Evolutionary conservation across 2,888 invertebrate genomes (phyloP), one percentile per base, ranked within the genome.

Genomic region (Drosophila pseudotalamancana): DNA sequence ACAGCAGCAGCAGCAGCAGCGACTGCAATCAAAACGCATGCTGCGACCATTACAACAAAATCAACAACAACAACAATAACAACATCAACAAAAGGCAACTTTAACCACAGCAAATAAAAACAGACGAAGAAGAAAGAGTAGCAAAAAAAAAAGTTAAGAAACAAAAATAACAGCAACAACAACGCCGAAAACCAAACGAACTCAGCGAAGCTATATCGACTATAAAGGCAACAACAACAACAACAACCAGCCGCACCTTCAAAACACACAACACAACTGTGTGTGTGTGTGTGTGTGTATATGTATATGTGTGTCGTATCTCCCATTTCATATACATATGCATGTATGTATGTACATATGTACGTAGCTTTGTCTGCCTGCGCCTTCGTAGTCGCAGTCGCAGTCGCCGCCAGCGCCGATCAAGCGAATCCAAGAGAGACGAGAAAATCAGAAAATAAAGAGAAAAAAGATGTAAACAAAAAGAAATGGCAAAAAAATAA

Each of bases 21-120:
- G 62, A 65, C 67, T 88, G 86, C 80, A 86, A 70, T 87, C 82
- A 84, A 84, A 87, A 87, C 84, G 81, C 84, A 87, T 77, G 87
- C 87, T 67, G 70, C 40, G 57, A 71, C 74, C 77, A 73, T 68
- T 65, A 65, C 85, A 80, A 35, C 78, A 81, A 54, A 80, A 71
- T 29, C 60, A 59, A 56, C 42, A 53, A 40, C 39, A 50, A 16
- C 59, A 59, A 18, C 60, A 35, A 18, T 35, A 40, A 11, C 59
- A 51, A 46, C 29, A 32, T 3, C 53, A 46, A 27, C 32, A 59
- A 43, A 54, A 69, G 49, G 31, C 70, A 60, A 48, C 54, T 53
- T 25, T 53, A 83, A 75, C 77, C 84, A 65, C 84, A 75, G 61
- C 57, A 73, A 73, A 71, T 57, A 59, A 67, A 42, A 57, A 73